A percentile compares a stretch with the other conserved stretches of the same genome.
These are phyloP conservation scores for Oxyscelio sp. DNA, from an alignment of 2,888 invertebrate species.

Conservation along the genomic window DNA sequence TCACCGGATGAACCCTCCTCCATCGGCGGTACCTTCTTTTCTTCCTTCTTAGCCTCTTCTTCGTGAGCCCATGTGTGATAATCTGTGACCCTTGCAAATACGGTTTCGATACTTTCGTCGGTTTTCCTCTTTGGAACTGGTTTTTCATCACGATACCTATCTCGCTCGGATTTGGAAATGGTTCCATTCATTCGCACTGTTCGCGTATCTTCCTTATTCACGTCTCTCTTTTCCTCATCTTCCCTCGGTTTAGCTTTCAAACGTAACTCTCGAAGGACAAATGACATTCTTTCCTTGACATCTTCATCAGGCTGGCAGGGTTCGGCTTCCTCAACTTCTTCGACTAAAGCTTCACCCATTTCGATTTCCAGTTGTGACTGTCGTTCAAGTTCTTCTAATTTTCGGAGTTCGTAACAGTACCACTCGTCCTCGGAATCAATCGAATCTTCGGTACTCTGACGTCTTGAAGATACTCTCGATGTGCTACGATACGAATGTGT, in stretches of 20 bases:
- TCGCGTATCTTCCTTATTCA: slow-evolving; percentile 73
- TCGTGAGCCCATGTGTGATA: slow-evolving; percentile 89
- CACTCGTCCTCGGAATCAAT: slow-evolving; percentile 98
- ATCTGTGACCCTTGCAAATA: slow-evolving; percentile 89
- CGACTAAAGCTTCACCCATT: slow-evolving; percentile 90
- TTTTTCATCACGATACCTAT: slow-evolving; percentile 82
- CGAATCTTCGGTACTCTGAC: slow-evolving; percentile 97
- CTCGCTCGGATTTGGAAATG: slow-evolving; percentile 78
- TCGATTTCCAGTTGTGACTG: slow-evolving; percentile 91
- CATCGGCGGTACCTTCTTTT: slow-evolving; percentile 80
- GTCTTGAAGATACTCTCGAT: slow-evolving; percentile 94
- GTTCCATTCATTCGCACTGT: slow-evolving; percentile 81
- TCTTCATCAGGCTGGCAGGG: slow-evolving; percentile 91
- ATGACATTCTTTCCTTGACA: slow-evolving; percentile 94
- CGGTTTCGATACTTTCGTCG: slow-evolving; percentile 85
- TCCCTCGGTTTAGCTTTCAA: slow-evolving; percentile 90
- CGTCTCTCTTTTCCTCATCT: slow-evolving; percentile 78
- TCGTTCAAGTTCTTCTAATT: slow-evolving; percentile 95
- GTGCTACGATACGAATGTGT: slow-evolving; percentile 96
- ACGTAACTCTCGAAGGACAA: slow-evolving; percentile 93
- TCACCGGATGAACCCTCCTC: slow-evolving; percentile 94
- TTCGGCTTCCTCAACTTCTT: slow-evolving; percentile 90
- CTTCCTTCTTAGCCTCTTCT: slow-evolving; percentile 85
- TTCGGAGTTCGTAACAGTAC: slow-evolving; percentile 96
- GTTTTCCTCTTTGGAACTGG: slow-evolving; percentile 85